These are phyloP conservation scores for Pao palembangensis DNA, from an alignment of 2,113 vertebrate genomes.

Conservation along the genomic window DNA sequence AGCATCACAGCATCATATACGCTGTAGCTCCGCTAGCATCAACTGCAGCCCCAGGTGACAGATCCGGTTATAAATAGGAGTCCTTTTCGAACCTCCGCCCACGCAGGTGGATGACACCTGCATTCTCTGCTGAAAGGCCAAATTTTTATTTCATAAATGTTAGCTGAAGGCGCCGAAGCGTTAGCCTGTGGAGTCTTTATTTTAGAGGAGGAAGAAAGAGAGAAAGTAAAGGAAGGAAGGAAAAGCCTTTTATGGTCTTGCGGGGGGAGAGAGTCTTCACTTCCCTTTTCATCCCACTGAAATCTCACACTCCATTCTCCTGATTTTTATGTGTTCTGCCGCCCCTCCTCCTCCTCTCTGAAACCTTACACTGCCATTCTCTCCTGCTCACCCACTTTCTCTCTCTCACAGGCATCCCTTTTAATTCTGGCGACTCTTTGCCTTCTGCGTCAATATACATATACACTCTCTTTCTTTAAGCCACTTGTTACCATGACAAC, in stretches of 20 bases:
- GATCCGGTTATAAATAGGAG: slow-evolving; percentile 59
- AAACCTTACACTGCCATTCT: slow-evolving; percentile 29
- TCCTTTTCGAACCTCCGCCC: slow-evolving; percentile 47
- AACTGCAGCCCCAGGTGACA: slow-evolving; percentile 36
- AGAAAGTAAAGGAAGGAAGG: slow-evolving; percentile 34
- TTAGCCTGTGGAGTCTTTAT: not conserved
- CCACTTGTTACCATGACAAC: slow-evolving; percentile 77
- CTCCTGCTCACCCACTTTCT: slow-evolving; percentile 32
- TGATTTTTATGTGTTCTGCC: slow-evolving; percentile 16
- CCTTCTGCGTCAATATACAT: slow-evolving; percentile 56
- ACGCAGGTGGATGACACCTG: slow-evolving; percentile 61
- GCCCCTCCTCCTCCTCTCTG: slow-evolving; percentile 1
- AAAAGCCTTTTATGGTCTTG: slow-evolving; percentile 50
- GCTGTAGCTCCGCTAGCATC: slow-evolving; percentile 28
- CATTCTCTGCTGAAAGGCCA: slow-evolving; percentile 36
- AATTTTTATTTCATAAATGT: slow-evolving; percentile 29
- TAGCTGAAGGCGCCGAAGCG: slow-evolving; percentile 1
- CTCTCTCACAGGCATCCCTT: slow-evolving; percentile 53
- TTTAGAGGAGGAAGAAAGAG: not conserved
- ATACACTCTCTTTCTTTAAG: slow-evolving; percentile 44
- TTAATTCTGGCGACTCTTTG: slow-evolving; percentile 51
- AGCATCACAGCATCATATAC: slow-evolving; percentile 48
- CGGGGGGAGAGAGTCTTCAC: slow-evolving; percentile 31
- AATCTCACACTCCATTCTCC: slow-evolving; percentile 44
- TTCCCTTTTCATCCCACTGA: slow-evolving; percentile 41